Percentiles rank a stretch among this genome's conserved stretches.
These are phyloP conservation scores for Caenorhabditis sp. DNA, from an alignment of 2,888 invertebrate species.

Conservation along the genomic window DNA sequence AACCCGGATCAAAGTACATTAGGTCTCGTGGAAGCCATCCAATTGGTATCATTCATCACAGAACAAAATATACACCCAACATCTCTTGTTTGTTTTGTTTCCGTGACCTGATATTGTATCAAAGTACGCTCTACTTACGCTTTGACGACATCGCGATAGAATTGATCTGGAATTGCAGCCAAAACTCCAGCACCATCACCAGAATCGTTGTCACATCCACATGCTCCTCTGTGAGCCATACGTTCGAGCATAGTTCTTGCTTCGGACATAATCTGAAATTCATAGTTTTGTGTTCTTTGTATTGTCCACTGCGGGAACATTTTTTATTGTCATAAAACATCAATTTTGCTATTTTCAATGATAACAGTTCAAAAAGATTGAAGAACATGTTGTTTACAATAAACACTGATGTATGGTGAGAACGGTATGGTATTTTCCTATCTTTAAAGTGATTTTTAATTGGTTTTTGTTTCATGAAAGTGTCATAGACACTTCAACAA, in stretches of 20 bases:
- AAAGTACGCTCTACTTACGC: slow-evolving; percentile 71
- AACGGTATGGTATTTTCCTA: too few species aligned
- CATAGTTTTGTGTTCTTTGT: slow-evolving; percentile 71
- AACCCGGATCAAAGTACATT: too few species aligned
- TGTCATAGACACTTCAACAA: too few species aligned
- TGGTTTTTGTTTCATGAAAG: too few species aligned
- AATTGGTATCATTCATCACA: background rate
- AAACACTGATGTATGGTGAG: too few species aligned
- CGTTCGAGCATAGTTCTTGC: slow-evolving; percentile 91
- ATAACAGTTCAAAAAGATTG: background rate
- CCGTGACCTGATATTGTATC: background rate
- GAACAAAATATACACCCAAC: background rate
- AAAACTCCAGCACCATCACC: slow-evolving; percentile 98
- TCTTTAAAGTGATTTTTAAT: too few species aligned
- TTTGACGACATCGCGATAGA: slow-evolving; percentile 84
- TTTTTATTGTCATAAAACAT: background rate
- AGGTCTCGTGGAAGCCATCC: too few species aligned
- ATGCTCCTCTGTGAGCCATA: slow-evolving; percentile 99
- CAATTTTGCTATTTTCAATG: background rate
- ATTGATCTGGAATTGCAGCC: slow-evolving; percentile 92
- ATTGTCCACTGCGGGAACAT: background rate
- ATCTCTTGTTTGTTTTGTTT: background rate
- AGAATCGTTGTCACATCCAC: slow-evolving; percentile 98
- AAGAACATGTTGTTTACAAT: too few species aligned
- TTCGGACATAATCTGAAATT: slow-evolving; percentile 84